These are phyloP conservation scores for Scylla paramamosain DNA, from an alignment of 1,140 invertebrate species.

Conservation along the genomic window DNA sequence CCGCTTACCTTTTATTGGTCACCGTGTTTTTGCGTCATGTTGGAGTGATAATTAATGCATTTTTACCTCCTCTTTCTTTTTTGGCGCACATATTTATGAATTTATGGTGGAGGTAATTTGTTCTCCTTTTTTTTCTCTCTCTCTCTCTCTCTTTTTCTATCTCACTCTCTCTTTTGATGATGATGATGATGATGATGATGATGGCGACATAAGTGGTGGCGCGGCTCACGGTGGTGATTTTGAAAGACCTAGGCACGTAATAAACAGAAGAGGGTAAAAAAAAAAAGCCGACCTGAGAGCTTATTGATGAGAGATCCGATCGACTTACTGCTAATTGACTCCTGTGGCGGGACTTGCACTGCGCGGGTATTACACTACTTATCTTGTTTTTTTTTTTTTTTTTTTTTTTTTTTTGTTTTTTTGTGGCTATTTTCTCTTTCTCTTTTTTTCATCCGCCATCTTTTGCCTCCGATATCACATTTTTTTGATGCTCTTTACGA, in stretches of 20 bases:
- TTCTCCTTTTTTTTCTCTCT: too few relatives aligned
- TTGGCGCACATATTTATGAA: neutral
- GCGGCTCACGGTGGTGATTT: neutral
- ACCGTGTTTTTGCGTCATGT: too few relatives aligned
- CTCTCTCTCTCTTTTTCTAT: neutral
- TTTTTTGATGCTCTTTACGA: too few relatives aligned
- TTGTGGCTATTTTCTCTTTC: neutral
- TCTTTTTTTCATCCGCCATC: neutral
- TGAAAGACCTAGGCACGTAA: neutral
- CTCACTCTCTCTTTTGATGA: neutral
- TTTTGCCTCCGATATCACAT: too few relatives aligned
- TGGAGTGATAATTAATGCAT: too few relatives aligned
- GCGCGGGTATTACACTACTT: neutral
- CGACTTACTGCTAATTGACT: neutral
- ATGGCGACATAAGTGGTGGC: neutral
- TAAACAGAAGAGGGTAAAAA: neutral
- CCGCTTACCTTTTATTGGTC: too few relatives aligned
- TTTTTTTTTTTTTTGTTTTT: neutral
- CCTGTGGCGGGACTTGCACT: neutral
- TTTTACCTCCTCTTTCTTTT: too few relatives aligned
- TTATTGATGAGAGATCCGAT: neutral
- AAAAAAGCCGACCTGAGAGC: neutral
- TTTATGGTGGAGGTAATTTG: neutral
- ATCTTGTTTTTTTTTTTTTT: neutral
- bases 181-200: neutral